Evolutionary conservation across 2,113 vertebrate species (phyloP).

Genomic region (Ochotona curzoniae): DNA sequence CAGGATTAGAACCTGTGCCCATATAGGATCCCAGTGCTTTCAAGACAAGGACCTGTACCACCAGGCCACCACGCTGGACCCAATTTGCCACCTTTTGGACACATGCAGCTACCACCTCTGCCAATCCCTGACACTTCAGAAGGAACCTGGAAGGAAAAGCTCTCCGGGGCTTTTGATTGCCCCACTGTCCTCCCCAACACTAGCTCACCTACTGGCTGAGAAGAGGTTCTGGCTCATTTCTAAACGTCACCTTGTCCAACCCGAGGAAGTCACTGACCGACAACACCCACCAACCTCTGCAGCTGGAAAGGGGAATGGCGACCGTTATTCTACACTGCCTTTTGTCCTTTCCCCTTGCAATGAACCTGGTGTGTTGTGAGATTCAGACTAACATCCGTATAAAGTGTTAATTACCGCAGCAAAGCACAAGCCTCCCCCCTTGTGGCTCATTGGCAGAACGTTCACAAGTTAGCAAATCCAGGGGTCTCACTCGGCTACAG

Average conservation of each 20-base stretch:
- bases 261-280: neutral
- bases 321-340: neutral
- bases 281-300: neutral
- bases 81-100: neutral
- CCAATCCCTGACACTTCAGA: neutral
- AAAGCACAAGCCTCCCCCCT: constrained; percentile 75
- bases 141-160: neutral
- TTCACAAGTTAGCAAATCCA: neutral
- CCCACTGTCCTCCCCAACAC: neutral
- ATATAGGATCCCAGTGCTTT: no score
- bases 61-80: no score
- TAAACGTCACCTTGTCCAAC: neutral
- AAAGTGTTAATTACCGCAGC: neutral
- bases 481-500: neutral
- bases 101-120: neutral
- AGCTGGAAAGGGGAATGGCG: neutral
- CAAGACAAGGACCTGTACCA: no score
- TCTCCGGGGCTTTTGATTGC: neutral
- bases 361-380: neutral
- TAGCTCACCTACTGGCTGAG: neutral
- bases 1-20: no score
- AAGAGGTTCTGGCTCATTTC: neutral
- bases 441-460: constrained; percentile 75
- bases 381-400: neutral
- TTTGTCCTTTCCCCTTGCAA: neutral